phyloP scores from a whole-genome alignment of 2,888 invertebrate species.

The Seira musarum region DNA sequence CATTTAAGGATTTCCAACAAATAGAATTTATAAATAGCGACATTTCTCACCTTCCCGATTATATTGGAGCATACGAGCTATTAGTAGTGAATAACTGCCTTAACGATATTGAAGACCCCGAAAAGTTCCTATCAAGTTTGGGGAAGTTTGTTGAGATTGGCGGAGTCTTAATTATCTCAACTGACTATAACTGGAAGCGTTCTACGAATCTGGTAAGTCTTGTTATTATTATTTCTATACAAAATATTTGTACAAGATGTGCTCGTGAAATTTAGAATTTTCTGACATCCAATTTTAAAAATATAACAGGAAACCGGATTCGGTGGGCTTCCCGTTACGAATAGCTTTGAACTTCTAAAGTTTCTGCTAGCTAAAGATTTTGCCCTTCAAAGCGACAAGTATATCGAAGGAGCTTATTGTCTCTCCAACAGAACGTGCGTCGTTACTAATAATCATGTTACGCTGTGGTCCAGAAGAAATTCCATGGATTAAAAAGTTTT shows the following conservation, averaged over 20 bases:
- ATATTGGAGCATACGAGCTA: slow-evolving; percentile 59
- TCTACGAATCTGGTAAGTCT: slow-evolving; percentile 58
- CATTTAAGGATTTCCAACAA: slow-evolving; percentile 53
- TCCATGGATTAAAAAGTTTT: slow-evolving; percentile 38
- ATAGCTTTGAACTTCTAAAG: slow-evolving; percentile 64
- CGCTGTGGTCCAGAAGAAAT: slow-evolving; percentile 59
- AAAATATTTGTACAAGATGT: too few species aligned
- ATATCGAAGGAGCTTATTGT: slow-evolving; percentile 63
- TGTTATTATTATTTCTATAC: background rate
- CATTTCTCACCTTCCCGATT: slow-evolving; percentile 39
- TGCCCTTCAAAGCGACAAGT: slow-evolving; percentile 52
- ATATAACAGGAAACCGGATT: slow-evolving; percentile 57
- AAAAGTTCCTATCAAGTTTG: slow-evolving; percentile 53
- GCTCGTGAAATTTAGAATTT: too few species aligned
- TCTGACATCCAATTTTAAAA: too few species aligned
- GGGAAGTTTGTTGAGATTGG: slow-evolving; percentile 52
- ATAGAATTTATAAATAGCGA: slow-evolving; percentile 63
- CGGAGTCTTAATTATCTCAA: slow-evolving; percentile 64
- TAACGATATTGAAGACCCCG: slow-evolving; percentile 59
- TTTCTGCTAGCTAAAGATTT: slow-evolving; percentile 56
- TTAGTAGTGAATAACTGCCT: slow-evolving; percentile 64
- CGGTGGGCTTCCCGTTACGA: slow-evolving; percentile 40
- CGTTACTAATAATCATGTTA: slow-evolving; percentile 66
- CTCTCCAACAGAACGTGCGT: slow-evolving; percentile 61
- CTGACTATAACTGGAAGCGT: slow-evolving; percentile 67